These are phyloP conservation scores for Drosophila ambigua DNA, from an alignment of 1,140 invertebrate species.

Conservation along the genomic window DNA sequence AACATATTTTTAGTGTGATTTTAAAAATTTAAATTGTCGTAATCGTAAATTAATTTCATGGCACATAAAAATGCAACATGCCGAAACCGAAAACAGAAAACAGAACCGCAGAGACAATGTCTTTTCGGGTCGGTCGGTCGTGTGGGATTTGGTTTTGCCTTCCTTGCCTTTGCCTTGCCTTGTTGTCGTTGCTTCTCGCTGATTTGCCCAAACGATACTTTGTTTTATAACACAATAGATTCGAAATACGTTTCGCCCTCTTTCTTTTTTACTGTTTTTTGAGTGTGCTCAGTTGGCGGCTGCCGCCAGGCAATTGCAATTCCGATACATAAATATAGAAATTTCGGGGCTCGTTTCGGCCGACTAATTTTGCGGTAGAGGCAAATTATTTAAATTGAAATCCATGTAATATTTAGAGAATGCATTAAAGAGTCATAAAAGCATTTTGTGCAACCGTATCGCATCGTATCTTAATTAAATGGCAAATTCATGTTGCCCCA, in stretches of 20 bases:
- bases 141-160: background rate
- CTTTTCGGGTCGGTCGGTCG: background rate
- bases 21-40: slow-evolving; percentile 84
- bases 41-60: slow-evolving; percentile 84
- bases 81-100: slow-evolving; percentile 2
- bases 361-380: background rate
- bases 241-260: slow-evolving; percentile 24
- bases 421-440: slow-evolving; percentile 77
- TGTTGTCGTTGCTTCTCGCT: slow-evolving; percentile 25
- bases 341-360: too few species aligned
- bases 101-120: slow-evolving; percentile 42
- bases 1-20: slow-evolving; percentile 79
- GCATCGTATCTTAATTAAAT: slow-evolving; percentile 58
- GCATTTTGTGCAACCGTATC: slow-evolving; percentile 63
- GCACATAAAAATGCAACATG: slow-evolving; percentile 73
- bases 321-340: slow-evolving; percentile 2
- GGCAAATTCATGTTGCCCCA: slow-evolving; percentile 57
- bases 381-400: slow-evolving; percentile 46
- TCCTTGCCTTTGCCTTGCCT: background rate
- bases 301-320: slow-evolving; percentile 7
- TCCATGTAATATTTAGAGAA: slow-evolving; percentile 56
- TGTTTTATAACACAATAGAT: slow-evolving; percentile 57
- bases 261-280: slow-evolving; percentile 38
- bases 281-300: slow-evolving; percentile 58
- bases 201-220: slow-evolving; percentile 33